Evolutionary conservation across 2,113 vertebrate genomes (phyloP), one percentile per base, ranked within the genome.

Genomic region (Pitta sordida): DNA sequence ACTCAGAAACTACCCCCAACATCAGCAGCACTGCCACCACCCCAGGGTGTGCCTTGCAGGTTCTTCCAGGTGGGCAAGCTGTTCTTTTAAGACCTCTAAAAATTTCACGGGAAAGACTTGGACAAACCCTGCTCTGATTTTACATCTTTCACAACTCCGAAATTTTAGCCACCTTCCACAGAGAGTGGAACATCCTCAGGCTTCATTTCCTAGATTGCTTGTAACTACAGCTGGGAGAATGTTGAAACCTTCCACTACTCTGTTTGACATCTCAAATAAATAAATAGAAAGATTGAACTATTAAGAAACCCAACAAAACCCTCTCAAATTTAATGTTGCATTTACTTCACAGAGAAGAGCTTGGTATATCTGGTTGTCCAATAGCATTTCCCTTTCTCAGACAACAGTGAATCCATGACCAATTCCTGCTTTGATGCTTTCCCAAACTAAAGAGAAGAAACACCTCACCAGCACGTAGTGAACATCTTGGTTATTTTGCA

Each of bases 1-100:
- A 32, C 20, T 48, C 13, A 81, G 36, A 56, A 48, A 13, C 14
- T 32, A 5, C 2, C 2, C 15, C 1, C 1, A 7, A 5, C 3
- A 24, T 69, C 46, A 70, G 37, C 32, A 87, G 32, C 1, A 1
- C 29, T 75, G 30, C 20, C 41, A 41, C 15, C 56, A 79, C 4
- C 14, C 27, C 26, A 3, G 10, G 8, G 19, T 15, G 36, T 69
- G 26, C 22, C 73, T 55, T 64, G 5, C 26, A 71, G 17, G 11
- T 34, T 83, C 39, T 43, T 12, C 18, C 64, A 60, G 11, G n/a
- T 13, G 55, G 26, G 14, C 19, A 67, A 55, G 19, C 0, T 20
- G 4, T 32, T 55, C 27, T 58, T 53, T 59, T 56, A 58, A 52
- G 36, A 39, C 37, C 11, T 53, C 22, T 39, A 58, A 73, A 71